These are phyloP conservation scores for Phyllostomus hastatus DNA, from an alignment of 2,113 vertebrate species.

Conservation along the genomic window DNA sequence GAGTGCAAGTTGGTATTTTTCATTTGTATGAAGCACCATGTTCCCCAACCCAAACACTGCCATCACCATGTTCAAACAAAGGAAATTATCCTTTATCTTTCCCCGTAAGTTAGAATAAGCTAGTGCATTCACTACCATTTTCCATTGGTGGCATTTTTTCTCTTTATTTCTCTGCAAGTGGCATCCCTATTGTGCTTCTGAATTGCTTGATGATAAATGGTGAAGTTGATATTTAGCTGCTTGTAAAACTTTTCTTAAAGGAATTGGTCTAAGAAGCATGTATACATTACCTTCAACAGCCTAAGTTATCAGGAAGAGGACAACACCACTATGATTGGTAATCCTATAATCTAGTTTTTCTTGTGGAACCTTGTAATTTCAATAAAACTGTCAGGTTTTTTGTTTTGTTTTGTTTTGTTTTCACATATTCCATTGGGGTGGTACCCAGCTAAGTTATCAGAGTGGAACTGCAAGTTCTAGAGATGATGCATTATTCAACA, in stretches of 20 bases:
- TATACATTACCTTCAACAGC: background rate
- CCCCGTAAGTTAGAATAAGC: background rate
- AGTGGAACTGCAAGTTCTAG: background rate
- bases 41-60: conserved; percentile 21
- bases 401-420: background rate
- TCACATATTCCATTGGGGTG: background rate
- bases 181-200: conserved; percentile 26
- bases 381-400: background rate
- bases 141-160: background rate
- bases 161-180: conserved; percentile 36
- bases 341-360: background rate
- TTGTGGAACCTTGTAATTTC: background rate
- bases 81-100: conserved; percentile 25
- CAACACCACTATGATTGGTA: background rate
- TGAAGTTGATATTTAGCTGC: background rate
- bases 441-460: background rate
- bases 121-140: background rate
- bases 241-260: conserved; percentile 56
- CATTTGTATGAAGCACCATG: conserved; percentile 58
- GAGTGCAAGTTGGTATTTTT: conserved; percentile 65
- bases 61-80: background rate
- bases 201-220: conserved; percentile 30
- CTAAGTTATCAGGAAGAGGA: conserved; percentile 38
- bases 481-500: background rate
- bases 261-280: conserved; percentile 34